A percentile compares a stretch with the other conserved stretches of the same genome.
phyloP scores from a whole-genome alignment of 2,888 invertebrate genomes.

The Protophormia terraenovae region DNA sequence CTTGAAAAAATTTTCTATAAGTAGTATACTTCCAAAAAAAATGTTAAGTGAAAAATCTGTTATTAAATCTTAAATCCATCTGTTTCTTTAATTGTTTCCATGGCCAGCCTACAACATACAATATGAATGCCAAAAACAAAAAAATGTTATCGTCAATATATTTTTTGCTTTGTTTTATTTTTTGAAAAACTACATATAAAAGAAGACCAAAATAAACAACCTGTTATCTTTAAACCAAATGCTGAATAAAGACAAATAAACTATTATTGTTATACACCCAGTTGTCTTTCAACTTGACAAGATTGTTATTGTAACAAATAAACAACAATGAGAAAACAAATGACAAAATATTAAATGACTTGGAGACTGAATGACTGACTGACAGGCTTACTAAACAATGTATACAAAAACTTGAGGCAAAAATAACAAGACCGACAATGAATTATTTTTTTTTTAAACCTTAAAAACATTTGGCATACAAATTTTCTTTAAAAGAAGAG shows the following conservation, averaged over 20 bases:
- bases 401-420: not conserved
- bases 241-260: not conserved
- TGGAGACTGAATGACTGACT: not conserved
- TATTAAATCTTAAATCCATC: too few species aligned
- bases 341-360: slow-evolving; percentile 1
- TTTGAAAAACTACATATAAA: not conserved
- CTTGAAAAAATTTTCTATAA: too few species aligned
- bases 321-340: slow-evolving; percentile 12
- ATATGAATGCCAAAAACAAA: not conserved
- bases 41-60: too few species aligned
- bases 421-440: not conserved
- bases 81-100: not conserved
- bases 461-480: not conserved
- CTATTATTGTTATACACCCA: not conserved
- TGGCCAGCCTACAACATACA: not conserved
- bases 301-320: slow-evolving; percentile 41
- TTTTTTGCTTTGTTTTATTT: not conserved
- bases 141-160: not conserved
- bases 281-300: slow-evolving; percentile 47
- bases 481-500: not conserved
- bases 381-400: not conserved
- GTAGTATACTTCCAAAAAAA: too few species aligned
- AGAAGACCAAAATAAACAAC: not conserved
- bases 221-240: slow-evolving; percentile 19
- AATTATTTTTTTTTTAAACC: not conserved